Conservation (phyloP, 1,140 invertebrate genomes). For the Neuroterus valhalla region DNA sequence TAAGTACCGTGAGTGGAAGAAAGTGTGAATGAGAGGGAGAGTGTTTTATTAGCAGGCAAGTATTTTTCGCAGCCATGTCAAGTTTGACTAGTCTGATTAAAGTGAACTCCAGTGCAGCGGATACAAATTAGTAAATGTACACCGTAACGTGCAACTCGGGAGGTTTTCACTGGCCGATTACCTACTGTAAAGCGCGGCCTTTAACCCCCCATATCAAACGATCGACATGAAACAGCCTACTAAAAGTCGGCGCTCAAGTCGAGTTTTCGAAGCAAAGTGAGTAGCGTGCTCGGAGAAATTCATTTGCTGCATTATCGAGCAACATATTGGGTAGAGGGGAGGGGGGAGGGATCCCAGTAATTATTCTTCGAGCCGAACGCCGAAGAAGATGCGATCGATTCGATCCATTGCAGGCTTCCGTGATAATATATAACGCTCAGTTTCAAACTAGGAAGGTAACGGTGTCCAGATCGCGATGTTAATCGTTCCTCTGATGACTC, state of each 20-base stretch:
- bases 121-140: constrained; percentile 29
- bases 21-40: constrained; percentile 20
- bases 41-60: constrained; percentile 28
- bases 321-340: constrained; percentile 20
- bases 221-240: constrained; percentile 24
- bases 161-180: constrained; percentile 27
- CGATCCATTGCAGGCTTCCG: background rate
- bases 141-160: constrained; percentile 8
- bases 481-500: constrained; percentile 17
- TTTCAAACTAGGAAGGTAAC: constrained; percentile 19
- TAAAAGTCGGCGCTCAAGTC: constrained; percentile 9
- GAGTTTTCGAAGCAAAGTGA: constrained; percentile 9
- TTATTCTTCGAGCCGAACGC: background rate
- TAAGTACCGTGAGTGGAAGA: constrained; percentile 13
- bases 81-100: constrained; percentile 28
- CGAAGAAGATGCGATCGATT: constrained; percentile 7
- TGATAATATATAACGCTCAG: constrained; percentile 21
- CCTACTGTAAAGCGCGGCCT: constrained; percentile 17
- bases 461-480: constrained; percentile 16
- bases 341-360: background rate
- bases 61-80: constrained; percentile 23
- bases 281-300: constrained; percentile 22
- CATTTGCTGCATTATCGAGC: constrained; percentile 11
- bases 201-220: constrained; percentile 24
- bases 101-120: constrained; percentile 6